Conservation (phyloP, 2,888 invertebrate species). For the Scaptomyza caliginosa region DNA sequence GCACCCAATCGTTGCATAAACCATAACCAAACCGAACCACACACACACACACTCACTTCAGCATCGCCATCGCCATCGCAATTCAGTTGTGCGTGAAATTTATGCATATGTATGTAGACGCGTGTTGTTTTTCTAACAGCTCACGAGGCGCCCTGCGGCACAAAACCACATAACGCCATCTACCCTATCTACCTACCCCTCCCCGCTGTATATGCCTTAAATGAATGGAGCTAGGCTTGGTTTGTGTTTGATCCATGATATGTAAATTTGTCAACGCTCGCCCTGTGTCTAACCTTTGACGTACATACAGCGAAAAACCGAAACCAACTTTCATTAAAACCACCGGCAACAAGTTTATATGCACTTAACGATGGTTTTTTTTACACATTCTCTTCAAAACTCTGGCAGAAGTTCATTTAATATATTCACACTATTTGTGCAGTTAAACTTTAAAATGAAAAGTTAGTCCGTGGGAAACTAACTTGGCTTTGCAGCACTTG, state of each 20-base stretch:
- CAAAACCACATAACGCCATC: neutral
- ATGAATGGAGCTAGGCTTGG: conserved; percentile 10
- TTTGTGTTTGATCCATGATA: conserved; percentile 53
- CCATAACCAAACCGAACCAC: conserved; percentile 23
- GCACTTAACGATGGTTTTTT: neutral
- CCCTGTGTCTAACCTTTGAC: conserved; percentile 51
- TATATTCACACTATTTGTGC: neutral
- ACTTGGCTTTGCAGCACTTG: neutral
- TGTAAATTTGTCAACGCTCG: conserved; percentile 51
- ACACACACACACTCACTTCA: conserved; percentile 11
- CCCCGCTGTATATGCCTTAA: neutral
- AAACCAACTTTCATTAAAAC: conserved; percentile 35
- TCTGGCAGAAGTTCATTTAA: no score
- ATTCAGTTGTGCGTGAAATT: conserved; percentile 55
- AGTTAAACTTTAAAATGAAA: neutral
- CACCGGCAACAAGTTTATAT: conserved; percentile 39
- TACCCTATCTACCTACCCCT: neutral
- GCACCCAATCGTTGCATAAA: conserved; percentile 43
- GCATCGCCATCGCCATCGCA: conserved; percentile 21
- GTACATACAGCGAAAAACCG: conserved; percentile 5
- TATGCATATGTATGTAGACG: conserved; percentile 54
- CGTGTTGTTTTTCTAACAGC: conserved; percentile 48
- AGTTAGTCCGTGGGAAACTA: neutral
- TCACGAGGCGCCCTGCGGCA: conserved; percentile 1
- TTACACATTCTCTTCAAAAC: no score